Evolutionary conservation across 2,797 vertebrate species (phyloP).

Genomic region (Scolopax rusticola): DNA sequence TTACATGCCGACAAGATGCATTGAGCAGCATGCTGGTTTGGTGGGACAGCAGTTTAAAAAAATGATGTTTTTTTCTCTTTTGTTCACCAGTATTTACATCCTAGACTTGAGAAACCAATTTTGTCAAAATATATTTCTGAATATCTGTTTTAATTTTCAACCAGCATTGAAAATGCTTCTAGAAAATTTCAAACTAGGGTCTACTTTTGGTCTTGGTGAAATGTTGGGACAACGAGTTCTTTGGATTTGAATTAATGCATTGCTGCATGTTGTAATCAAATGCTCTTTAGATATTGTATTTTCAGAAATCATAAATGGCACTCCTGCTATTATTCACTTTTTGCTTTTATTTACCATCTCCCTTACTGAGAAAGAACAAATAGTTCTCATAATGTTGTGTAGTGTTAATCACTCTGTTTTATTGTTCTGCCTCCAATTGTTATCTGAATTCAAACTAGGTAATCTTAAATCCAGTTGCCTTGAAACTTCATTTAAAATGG

Average conservation of each 20-base stretch:
- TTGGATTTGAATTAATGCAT: not conserved
- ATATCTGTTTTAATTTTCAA: not conserved
- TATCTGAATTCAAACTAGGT: not conserved
- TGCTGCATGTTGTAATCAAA: not conserved
- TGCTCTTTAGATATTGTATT: not conserved
- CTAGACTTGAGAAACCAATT: not conserved
- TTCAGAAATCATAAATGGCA: not conserved
- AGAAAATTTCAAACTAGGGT: not conserved
- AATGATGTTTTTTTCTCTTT: not conserved
- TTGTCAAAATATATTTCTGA: not conserved
- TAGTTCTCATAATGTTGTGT: not conserved
- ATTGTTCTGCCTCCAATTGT: not conserved
- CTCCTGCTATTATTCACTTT: not conserved
- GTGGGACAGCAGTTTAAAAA: not conserved
- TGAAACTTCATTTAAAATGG: not conserved
- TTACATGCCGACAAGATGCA: not conserved
- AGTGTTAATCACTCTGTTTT: not conserved
- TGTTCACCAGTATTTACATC: not conserved
- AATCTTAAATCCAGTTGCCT: not conserved
- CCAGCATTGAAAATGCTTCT: not conserved
- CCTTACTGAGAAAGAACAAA: not conserved
- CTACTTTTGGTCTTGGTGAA: not conserved
- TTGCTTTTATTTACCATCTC: not conserved
- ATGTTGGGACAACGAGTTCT: not conserved
- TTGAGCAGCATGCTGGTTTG: not conserved